These are phyloP conservation scores for Ibidorhyncha struthersii DNA, from an alignment of 2,113 vertebrate species.

Conservation along the genomic window DNA sequence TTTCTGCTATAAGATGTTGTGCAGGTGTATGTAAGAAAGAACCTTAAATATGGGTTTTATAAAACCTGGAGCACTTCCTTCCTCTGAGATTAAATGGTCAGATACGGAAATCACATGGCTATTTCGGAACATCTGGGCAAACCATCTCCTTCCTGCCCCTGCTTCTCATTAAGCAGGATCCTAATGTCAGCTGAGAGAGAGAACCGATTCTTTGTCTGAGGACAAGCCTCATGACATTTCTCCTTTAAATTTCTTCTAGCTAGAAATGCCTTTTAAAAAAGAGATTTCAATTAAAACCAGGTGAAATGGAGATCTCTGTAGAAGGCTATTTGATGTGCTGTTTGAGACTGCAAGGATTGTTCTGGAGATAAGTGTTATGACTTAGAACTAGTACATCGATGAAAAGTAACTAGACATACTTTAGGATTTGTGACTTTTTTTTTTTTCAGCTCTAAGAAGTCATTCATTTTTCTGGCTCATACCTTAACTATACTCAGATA, in stretches of 20 bases:
- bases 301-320: background rate
- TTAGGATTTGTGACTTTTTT: background rate
- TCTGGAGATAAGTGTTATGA: background rate
- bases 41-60: background rate
- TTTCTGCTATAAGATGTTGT: background rate
- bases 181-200: background rate
- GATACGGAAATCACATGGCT: background rate
- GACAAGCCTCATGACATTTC: background rate
- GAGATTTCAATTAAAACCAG: background rate
- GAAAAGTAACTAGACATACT: background rate
- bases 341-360: background rate
- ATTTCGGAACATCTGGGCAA: background rate
- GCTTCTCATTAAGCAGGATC: background rate
- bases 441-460: background rate
- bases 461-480: background rate
- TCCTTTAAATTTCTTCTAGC: background rate
- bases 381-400: background rate
- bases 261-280: background rate
- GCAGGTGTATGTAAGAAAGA: background rate
- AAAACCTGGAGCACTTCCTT: background rate
- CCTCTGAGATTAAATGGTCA: background rate
- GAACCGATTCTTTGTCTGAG: background rate
- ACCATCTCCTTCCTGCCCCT: background rate
- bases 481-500: background rate
- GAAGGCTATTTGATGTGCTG: background rate